phyloP scores from a whole-genome alignment of 2,888 invertebrate genomes.

The Ferrisia virgata region DNA sequence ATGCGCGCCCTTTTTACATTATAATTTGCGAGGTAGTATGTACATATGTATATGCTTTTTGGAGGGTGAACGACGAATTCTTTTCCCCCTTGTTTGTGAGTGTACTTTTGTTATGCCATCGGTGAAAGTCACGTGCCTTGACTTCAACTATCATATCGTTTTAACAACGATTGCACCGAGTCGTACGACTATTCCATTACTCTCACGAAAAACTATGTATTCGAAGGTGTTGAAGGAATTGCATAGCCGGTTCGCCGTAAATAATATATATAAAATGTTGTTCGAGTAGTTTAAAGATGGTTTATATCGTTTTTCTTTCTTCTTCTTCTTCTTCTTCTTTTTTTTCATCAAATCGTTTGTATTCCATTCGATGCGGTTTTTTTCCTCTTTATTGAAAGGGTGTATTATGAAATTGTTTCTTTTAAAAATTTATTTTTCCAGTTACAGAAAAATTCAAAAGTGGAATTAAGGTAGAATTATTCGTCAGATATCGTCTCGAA shows the following conservation, averaged over 20 bases:
- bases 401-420: background rate
- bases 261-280: background rate
- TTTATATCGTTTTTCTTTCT: background rate
- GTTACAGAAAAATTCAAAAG: too few species aligned
- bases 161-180: background rate
- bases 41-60: background rate
- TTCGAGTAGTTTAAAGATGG: background rate
- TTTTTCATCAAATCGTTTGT: background rate
- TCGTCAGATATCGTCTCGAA: too few species aligned
- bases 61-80: background rate
- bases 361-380: background rate
- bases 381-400: background rate
- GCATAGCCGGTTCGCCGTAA: slow-evolving; percentile 20
- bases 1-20: background rate
- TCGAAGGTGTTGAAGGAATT: background rate
- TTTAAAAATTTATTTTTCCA: too few species aligned
- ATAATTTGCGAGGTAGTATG: background rate
- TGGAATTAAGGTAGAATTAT: too few species aligned
- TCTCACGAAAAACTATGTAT: background rate
- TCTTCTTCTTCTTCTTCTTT: background rate
- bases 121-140: background rate
- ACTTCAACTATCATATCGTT: background rate
- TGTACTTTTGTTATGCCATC: background rate
- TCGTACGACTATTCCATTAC: background rate
- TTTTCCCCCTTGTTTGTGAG: background rate